A percentile compares a stretch with the other conserved stretches of the same genome.
phyloP scores from a whole-genome alignment of 2,113 vertebrate species.

The Aythya baeri region DNA sequence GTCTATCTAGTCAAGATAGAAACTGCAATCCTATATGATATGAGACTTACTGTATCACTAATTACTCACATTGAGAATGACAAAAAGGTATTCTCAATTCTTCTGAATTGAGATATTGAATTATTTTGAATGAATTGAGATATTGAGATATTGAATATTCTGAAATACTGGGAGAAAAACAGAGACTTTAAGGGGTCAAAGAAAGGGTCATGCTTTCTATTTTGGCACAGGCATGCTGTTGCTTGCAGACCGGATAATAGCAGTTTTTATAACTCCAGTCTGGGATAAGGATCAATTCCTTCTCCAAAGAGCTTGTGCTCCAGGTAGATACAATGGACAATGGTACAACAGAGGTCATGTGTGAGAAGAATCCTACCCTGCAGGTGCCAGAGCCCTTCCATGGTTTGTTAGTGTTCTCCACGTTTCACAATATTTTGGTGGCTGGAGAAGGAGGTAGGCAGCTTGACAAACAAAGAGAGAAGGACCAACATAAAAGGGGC shows the following conservation, averaged over 20 bases:
- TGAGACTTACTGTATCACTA: not conserved
- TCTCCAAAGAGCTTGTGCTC: not conserved
- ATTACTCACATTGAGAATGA: not conserved
- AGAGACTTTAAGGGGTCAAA: not conserved
- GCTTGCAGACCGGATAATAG: not conserved
- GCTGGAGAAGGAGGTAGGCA: not conserved
- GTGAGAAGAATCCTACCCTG: not conserved
- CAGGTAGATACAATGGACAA: not conserved
- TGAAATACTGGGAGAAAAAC: not conserved
- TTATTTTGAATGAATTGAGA: too few species aligned
- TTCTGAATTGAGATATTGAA: not conserved
- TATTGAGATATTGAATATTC: not conserved
- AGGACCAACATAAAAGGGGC: not conserved
- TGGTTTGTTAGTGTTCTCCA: rapidly evolving
- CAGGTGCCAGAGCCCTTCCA: rapidly evolving
- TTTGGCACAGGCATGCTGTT: not conserved
- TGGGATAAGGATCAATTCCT: not conserved
- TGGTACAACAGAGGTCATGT: rapidly evolving
- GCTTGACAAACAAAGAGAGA: not conserved
- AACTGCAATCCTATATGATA: not conserved
- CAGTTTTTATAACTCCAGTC: not conserved
- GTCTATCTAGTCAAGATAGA: not conserved
- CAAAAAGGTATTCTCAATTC: not conserved
- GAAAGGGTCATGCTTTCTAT: not conserved
- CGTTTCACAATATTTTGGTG: not conserved